These are phyloP conservation scores for Chelonoidis abingdonii DNA, from an alignment of 2,113 vertebrate genomes.

Conservation along the genomic window DNA sequence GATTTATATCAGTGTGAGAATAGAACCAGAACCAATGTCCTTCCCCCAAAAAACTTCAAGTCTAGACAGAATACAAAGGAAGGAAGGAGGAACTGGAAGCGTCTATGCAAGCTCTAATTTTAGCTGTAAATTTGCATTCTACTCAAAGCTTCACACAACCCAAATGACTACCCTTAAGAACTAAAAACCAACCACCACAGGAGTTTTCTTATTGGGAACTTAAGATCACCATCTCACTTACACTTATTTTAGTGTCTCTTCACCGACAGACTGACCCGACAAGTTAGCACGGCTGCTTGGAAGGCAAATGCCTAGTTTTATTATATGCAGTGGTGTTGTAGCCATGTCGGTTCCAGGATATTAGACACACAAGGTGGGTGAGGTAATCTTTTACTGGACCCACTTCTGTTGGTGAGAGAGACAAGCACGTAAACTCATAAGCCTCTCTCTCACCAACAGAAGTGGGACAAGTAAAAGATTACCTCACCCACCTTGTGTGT, in stretches of 20 bases:
- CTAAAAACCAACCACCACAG: slow-evolving; percentile 26
- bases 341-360: background rate
- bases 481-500: background rate
- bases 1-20: background rate
- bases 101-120: background rate
- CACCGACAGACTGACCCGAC: slow-evolving; percentile 66
- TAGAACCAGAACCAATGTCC: background rate
- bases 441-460: background rate
- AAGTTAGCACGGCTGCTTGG: slow-evolving; percentile 55
- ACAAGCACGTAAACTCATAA: background rate
- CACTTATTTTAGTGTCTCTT: slow-evolving; percentile 27
- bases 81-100: background rate
- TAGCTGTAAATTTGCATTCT: background rate
- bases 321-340: background rate
- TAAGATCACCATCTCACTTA: slow-evolving; percentile 1
- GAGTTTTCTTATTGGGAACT: slow-evolving; percentile 5
- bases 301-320: slow-evolving; percentile 49
- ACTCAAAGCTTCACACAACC: slow-evolving; percentile 12
- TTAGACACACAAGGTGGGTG: background rate
- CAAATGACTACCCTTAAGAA: slow-evolving; percentile 31
- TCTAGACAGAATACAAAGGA: background rate
- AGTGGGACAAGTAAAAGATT: background rate
- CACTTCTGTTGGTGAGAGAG: too few species aligned
- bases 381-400: background rate
- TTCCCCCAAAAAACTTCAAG: slow-evolving; percentile 35